Evolutionary conservation across 2,888 invertebrate genomes (phyloP).

Genomic region (Drosophila koepferae): DNA sequence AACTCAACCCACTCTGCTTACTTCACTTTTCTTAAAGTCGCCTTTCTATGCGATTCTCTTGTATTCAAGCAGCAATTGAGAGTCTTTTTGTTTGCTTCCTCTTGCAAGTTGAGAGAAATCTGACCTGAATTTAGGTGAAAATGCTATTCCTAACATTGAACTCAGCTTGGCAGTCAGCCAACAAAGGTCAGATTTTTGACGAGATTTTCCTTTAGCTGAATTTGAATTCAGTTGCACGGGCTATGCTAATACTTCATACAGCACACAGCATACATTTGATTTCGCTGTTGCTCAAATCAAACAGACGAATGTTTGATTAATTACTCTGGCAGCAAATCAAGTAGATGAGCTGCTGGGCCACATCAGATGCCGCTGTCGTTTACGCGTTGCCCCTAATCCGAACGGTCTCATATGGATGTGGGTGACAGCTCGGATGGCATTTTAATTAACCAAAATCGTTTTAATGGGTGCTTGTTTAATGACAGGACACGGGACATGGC

Average conservation of each 20-base stretch:
- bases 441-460: slow-evolving; percentile 69
- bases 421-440: slow-evolving; percentile 54
- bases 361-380: not conserved
- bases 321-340: slow-evolving; percentile 1
- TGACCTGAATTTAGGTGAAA: not conserved
- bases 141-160: not conserved
- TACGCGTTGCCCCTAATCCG: slow-evolving; percentile 13
- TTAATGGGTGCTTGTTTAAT: slow-evolving; percentile 34
- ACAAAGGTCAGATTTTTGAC: not conserved
- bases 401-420: slow-evolving; percentile 28
- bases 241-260: not conserved
- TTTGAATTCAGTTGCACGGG: not conserved
- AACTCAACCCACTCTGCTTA: not conserved
- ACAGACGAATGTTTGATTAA: slow-evolving; percentile 6
- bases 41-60: not conserved
- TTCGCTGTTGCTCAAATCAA: not conserved
- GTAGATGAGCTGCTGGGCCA: not conserved
- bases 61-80: not conserved
- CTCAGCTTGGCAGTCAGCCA: slow-evolving; percentile 1
- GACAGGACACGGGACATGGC: slow-evolving; percentile 24
- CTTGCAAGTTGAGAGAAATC: too few relatives aligned
- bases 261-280: not conserved
- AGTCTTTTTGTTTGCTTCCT: not conserved
- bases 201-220: accelerated
- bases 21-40: not conserved